phyloP scores from a whole-genome alignment of 2,797 vertebrate genomes.

The Sparus aurata region DNA sequence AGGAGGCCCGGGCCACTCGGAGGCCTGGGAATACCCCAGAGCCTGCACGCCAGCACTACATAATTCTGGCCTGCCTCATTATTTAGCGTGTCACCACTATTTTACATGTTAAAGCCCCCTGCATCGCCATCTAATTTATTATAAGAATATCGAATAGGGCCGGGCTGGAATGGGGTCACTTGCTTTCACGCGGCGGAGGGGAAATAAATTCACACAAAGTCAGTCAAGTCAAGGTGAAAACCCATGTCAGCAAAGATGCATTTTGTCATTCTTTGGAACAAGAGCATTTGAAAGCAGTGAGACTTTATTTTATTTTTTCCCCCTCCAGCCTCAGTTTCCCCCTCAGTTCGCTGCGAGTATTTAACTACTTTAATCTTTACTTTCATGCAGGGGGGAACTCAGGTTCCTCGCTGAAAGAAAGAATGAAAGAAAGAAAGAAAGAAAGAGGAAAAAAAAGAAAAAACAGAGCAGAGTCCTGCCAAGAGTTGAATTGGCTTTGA shows the following conservation, averaged over 20 bases:
- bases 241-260: constrained; percentile 82
- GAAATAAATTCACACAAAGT: constrained; percentile 86
- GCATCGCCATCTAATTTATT: constrained; percentile 89
- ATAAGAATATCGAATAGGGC: constrained; percentile 85
- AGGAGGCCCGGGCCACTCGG: constrained; percentile 71
- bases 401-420: constrained; percentile 71
- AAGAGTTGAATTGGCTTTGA: constrained; percentile 88
- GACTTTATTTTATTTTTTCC: constrained; percentile 23
- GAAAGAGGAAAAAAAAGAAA: constrained; percentile 26
- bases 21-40: constrained; percentile 86
- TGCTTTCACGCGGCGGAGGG: constrained; percentile 70
- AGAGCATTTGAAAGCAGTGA: constrained; percentile 62
- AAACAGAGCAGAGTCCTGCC: constrained; percentile 77
- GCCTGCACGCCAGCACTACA: constrained; percentile 72
- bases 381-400: constrained; percentile 71
- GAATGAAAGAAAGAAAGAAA: constrained; percentile 40
- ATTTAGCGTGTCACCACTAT: constrained; percentile 91
- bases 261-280: constrained; percentile 75
- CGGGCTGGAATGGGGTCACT: constrained; percentile 86
- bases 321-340: constrained; percentile 58
- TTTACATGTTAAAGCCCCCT: constrained; percentile 90
- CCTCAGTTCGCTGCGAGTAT: constrained; percentile 41
- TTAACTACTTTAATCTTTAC: constrained; percentile 76
- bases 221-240: constrained; percentile 90
- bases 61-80: constrained; percentile 89